These are phyloP conservation scores for Oenanthe melanoleuca DNA, from an alignment of 2,113 vertebrate genomes.

Conservation along the genomic window DNA sequence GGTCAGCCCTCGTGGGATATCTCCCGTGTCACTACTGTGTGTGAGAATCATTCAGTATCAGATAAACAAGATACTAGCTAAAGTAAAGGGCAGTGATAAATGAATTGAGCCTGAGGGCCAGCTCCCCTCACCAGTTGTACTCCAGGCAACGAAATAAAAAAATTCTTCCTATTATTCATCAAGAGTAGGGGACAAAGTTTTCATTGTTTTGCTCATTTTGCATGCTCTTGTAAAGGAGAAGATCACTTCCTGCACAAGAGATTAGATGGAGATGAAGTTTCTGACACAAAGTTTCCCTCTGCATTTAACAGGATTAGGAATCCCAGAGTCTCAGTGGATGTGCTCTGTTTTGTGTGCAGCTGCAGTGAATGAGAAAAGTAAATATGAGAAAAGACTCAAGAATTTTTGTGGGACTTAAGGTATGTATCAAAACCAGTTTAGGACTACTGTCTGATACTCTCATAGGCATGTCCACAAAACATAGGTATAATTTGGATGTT, in stretches of 20 bases:
- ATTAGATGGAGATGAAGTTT: not conserved
- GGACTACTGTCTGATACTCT: not conserved
- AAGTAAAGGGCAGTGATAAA: not conserved
- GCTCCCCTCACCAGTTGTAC: not conserved
- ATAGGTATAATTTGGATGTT: not conserved
- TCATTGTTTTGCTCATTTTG: not conserved
- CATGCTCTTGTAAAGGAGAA: not conserved
- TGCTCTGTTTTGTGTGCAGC: not conserved
- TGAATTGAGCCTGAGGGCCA: not conserved
- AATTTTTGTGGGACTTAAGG: not conserved
- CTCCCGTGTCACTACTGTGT: not conserved
- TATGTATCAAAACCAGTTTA: not conserved
- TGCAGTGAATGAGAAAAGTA: not conserved
- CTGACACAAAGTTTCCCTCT: not conserved
- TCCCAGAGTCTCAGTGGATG: not conserved
- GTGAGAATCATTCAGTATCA: not conserved
- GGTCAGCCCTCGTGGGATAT: not conserved
- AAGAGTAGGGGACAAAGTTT: not conserved
- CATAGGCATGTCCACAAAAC: too few species aligned
- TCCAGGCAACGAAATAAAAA: not conserved
- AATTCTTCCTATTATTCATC: not conserved
- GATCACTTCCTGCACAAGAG: not conserved
- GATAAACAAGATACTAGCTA: not conserved
- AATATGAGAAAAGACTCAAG: not conserved
- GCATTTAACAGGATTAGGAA: not conserved